Evolutionary conservation across 2,113 vertebrate species (phyloP), one percentile per base, ranked within the genome.

Genomic region (Apus apus): DNA sequence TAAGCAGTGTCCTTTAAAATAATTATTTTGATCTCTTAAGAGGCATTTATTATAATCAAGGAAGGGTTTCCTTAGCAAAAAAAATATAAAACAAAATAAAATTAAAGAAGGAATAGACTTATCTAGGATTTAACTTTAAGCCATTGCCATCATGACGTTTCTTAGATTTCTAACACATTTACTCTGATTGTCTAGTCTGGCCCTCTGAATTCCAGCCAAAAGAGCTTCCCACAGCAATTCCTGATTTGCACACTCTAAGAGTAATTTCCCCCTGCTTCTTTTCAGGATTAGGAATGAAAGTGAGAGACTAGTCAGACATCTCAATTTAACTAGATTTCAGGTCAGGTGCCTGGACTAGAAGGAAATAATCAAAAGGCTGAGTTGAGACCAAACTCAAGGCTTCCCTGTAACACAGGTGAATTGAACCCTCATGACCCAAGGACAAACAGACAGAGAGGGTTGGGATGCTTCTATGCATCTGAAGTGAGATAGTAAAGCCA

Each of bases 21-120:
- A 75, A 23, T 83, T 97, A 54, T 97, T 98, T 96, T 98, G 96
- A 98, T 98, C 97, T 94, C 81, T 92, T 97, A 96, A 97, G 94
- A 96, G 93, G 91, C 89, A 97, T 98, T 98, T 97, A 93, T 94
- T 95, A 89, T 92, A 97, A 98, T 96, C 93, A 97, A 92, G 78
- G 93, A 94, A 97, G 60, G 54, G 62, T 96, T 98, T 97, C 91
- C 83, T 90, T 93, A 88, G 78, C 77, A 95, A 94, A 83, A 94
- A 83, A 93, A 48, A 48, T 22, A 36, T 17, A 36, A 16, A 36
- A 60, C 66, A 84, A 89, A 67, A 67, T 13, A 66, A 79, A 80
- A 65, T 72, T 58, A 18, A 77, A 76, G 89, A 70, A 92, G 15
- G 27, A 85, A 66, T 64, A 94, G 71, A 22, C 9, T 91, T 88